These are phyloP conservation scores for Hippocampus barbouri DNA, from an alignment of 2,113 vertebrate genomes.

Conservation along the genomic window DNA sequence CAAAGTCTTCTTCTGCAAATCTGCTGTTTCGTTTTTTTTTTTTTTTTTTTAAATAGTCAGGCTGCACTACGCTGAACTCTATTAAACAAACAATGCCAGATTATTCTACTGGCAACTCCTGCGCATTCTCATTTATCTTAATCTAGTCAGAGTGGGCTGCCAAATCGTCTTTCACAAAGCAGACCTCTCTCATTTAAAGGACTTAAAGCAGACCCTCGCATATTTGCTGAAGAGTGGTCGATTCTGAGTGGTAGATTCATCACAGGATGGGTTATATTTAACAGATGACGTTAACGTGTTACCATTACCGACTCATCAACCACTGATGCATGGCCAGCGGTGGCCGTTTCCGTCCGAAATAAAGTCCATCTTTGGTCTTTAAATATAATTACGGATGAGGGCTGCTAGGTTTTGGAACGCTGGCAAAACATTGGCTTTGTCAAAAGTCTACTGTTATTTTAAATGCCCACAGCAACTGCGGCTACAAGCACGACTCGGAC, in stretches of 20 bases:
- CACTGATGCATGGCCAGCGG: not conserved
- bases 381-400: slow-evolving; percentile 10
- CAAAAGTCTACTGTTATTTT: slow-evolving; percentile 4
- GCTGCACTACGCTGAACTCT: not conserved
- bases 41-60: not conserved
- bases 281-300: not conserved
- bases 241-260: not conserved
- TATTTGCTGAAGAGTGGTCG: not conserved
- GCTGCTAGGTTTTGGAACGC: not conserved
- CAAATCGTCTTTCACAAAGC: not conserved
- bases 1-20: not conserved
- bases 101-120: not conserved
- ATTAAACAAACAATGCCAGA: not conserved
- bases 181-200: not conserved
- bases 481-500: not conserved
- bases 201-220: not conserved
- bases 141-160: not conserved
- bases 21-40: not conserved
- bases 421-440: slow-evolving; percentile 1
- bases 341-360: not conserved
- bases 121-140: not conserved
- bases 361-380: slow-evolving; percentile 10
- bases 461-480: slow-evolving; percentile 4
- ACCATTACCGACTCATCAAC: slow-evolving; percentile 2
- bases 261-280: not conserved